phyloP scores from a whole-genome alignment of 2,888 invertebrate genomes.

The Endomychus coccineus region DNA sequence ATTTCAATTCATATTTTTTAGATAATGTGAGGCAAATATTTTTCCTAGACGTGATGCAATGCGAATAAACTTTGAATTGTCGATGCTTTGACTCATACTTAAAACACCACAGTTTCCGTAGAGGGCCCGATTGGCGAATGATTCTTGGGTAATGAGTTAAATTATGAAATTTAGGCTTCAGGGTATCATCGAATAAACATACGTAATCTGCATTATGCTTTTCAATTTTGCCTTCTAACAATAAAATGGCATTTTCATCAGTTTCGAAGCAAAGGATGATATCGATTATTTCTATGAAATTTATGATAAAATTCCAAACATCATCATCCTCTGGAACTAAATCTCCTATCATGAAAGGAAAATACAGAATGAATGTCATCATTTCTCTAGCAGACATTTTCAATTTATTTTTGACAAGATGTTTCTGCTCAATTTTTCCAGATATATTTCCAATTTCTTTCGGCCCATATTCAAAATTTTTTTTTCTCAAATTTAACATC shows the following conservation, averaged over 20 bases:
- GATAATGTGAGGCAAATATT: slow-evolving; percentile 26
- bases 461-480: slow-evolving; percentile 24
- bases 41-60: slow-evolving; percentile 26
- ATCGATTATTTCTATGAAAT: slow-evolving; percentile 26
- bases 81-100: slow-evolving; percentile 26
- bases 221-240: slow-evolving; percentile 15
- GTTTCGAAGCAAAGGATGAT: slow-evolving; percentile 19
- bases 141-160: slow-evolving; percentile 24
- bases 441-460: slow-evolving; percentile 23
- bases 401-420: slow-evolving; percentile 15
- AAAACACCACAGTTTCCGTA: slow-evolving; percentile 20
- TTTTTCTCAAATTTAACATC: slow-evolving; percentile 22
- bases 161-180: slow-evolving; percentile 27
- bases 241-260: slow-evolving; percentile 8
- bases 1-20: slow-evolving; percentile 25
- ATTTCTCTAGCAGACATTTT: slow-evolving; percentile 27
- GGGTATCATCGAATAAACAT: slow-evolving; percentile 19
- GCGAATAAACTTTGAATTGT: slow-evolving; percentile 24
- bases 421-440: slow-evolving; percentile 18
- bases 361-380: slow-evolving; percentile 23
- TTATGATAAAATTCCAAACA: slow-evolving; percentile 24
- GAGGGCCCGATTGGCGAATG: slow-evolving; percentile 19
- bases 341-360: slow-evolving; percentile 27
- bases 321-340: slow-evolving; percentile 23
- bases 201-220: slow-evolving; percentile 18